Base-by-base conservation (phyloP, 2,888 invertebrate genomes). In the Agrypnus murinus region DNA sequence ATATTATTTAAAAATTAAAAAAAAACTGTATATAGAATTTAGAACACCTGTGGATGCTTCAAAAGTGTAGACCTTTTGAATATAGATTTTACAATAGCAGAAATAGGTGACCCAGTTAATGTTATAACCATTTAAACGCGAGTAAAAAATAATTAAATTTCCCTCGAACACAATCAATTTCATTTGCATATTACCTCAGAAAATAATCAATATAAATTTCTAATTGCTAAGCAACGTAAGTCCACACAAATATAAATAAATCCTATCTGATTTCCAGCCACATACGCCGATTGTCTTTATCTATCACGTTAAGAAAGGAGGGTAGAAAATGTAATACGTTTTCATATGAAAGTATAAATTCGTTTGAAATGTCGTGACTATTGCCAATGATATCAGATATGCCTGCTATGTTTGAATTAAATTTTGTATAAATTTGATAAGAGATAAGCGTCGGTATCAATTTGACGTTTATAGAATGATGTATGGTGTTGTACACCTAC, bases 381-480 rank as follows among this genome's bases (percentile, higher is more conserved):
- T 81, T 81, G 74, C 81, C 83, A 82, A 83, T 83, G 82, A 83
- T 82, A 83, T 83, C 82, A 81, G 81, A 81, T 82, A 81, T 81
- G 78, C 81, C 71, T 76, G 80, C 80, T 77, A 80, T 83, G 83
- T 83, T 82, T 83, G 82, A 82, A 83, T 84, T 83, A 83, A 83
- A 83, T 83, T 83, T 83, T 83, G 83, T 83, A 83, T 84, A 84
- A 84, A 84, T 83, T 84, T 83, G 84, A 84, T 84, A 74, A 74
- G 19, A 77, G 82, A 82, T 82, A 82, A 79, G 74, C 69, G 72
- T 71, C 73, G 75, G 77, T 80, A 83, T 82, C 82, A 80, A 82
- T 83, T 81, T 81, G 82, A 82, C 83, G 81, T 81, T 76, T 76
- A 75, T 74, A 69, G 74, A 74, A 75, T 76, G 76, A 77, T 74